Conservation (phyloP, 2,113 vertebrate genomes). For the Balaeniceps rex region DNA sequence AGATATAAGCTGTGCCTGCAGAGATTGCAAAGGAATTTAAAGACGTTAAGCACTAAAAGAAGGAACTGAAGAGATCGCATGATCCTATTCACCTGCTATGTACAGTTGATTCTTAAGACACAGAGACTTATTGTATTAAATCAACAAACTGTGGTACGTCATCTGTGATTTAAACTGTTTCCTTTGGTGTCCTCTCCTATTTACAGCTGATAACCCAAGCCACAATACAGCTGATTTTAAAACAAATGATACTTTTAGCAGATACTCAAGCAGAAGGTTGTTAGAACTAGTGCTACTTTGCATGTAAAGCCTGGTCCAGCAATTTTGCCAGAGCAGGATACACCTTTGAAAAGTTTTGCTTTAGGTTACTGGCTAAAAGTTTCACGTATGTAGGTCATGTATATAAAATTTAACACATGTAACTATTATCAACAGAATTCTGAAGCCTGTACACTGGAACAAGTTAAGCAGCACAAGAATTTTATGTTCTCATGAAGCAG, state of each 20-base stretch:
- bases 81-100: not conserved
- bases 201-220: not conserved
- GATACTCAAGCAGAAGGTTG: not conserved
- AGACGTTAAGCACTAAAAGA: not conserved
- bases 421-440: not conserved
- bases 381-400: not conserved
- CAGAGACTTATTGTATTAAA: not conserved
- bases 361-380: not conserved
- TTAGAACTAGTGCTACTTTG: not conserved
- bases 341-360: not conserved
- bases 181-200: not conserved
- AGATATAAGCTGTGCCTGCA: not conserved
- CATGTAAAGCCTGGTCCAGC: not conserved
- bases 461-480: not conserved
- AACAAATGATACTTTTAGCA: accelerated
- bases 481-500: not conserved
- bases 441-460: not conserved
- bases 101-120: not conserved
- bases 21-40: not conserved
- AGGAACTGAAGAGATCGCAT: not conserved
- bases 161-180: not conserved
- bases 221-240: not conserved
- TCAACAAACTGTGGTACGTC: not conserved
- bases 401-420: not conserved
- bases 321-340: not conserved